phyloP scores from a whole-genome alignment of 2,797 vertebrate species.

The Taeniopygia guttata region DNA sequence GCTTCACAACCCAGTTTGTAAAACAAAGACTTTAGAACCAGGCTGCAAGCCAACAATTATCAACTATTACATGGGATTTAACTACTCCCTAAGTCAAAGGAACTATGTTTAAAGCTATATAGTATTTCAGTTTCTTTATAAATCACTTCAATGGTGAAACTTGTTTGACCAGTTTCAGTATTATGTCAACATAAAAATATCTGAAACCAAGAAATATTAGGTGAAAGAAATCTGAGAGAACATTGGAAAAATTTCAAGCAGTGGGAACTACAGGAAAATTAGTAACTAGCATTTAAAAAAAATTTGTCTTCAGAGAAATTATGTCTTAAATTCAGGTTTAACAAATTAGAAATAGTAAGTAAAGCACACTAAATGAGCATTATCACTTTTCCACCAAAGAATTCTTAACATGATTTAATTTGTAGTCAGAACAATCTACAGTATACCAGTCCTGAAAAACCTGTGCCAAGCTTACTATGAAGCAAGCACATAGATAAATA shows the following conservation, averaged over 20 bases:
- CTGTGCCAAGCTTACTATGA: background rate
- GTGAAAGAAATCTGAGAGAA: background rate
- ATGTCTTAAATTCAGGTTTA: slow-evolving; percentile 21
- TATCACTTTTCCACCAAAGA: background rate
- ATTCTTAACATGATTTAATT: background rate
- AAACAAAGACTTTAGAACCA: background rate
- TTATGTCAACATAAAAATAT: background rate
- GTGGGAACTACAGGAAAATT: background rate
- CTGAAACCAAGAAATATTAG: slow-evolving; percentile 23
- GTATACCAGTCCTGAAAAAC: background rate
- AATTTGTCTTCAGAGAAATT: slow-evolving; percentile 35
- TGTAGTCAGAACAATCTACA: background rate
- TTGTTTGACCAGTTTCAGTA: background rate
- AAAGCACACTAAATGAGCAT: background rate
- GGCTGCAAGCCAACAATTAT: background rate
- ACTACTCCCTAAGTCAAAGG: background rate
- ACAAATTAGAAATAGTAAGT: background rate
- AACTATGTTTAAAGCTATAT: background rate
- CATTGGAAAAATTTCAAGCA: background rate
- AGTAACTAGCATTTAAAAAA: slow-evolving; percentile 8
- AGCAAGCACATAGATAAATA: background rate
- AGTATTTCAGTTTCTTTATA: background rate
- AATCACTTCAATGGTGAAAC: background rate
- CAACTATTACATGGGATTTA: background rate
- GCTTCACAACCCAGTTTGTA: background rate